These are phyloP conservation scores for Philaethria dido DNA, from an alignment of 2,888 invertebrate genomes.

Conservation along the genomic window DNA sequence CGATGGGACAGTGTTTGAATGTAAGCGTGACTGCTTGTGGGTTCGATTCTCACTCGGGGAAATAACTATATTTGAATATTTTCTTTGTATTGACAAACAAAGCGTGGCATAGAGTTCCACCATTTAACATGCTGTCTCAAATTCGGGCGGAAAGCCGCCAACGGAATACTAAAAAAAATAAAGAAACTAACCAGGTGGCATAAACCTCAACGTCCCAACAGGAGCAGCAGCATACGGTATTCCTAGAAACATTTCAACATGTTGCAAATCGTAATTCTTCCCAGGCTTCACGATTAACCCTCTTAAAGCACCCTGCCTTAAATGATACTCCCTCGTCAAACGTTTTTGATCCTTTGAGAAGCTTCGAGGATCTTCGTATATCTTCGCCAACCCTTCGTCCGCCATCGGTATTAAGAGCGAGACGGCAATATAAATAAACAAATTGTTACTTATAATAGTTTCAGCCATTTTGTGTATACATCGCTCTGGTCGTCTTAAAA, in stretches of 20 bases:
- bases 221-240: slow-evolving; percentile 93
- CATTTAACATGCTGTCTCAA: no score
- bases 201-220: slow-evolving; percentile 89
- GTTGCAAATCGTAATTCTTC: slow-evolving; percentile 84
- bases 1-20: no score
- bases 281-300: slow-evolving; percentile 87
- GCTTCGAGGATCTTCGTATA: slow-evolving; percentile 65
- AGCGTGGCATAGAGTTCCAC: no score
- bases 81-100: no score
- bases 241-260: slow-evolving; percentile 90
- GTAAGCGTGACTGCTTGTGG: no score
- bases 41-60: no score
- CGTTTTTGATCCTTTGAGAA: slow-evolving; percentile 68
- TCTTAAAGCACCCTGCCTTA: slow-evolving; percentile 87
- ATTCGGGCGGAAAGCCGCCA: no score
- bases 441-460: slow-evolving; percentile 71
- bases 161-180: background rate
- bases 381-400: slow-evolving; percentile 70
- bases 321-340: slow-evolving; percentile 84
- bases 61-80: no score
- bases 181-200: slow-evolving; percentile 87
- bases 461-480: slow-evolving; percentile 72
- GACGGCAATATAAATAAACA: slow-evolving; percentile 80
- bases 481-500: slow-evolving; percentile 45
- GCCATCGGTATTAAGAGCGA: slow-evolving; percentile 74